Evolutionary conservation across 2,113 vertebrate species (phyloP).

Genomic region (Lutjanus erythropterus): DNA sequence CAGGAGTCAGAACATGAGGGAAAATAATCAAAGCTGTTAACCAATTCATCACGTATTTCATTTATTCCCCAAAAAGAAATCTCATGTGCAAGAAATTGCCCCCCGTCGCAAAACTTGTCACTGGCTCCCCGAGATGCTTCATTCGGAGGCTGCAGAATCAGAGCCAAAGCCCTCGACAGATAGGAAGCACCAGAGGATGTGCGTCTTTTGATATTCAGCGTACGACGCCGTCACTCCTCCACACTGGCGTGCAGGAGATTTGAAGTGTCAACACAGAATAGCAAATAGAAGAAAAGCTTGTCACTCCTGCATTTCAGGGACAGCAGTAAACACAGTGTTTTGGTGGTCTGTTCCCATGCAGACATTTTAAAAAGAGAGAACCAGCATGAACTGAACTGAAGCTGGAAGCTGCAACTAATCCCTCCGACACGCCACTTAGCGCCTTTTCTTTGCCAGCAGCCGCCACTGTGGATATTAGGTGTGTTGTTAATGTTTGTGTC

Average conservation of each 20-base stretch:
- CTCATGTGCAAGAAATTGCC: not conserved
- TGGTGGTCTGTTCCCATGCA: constrained; percentile 21
- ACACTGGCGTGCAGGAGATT: constrained; percentile 32
- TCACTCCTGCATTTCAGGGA: constrained; percentile 31
- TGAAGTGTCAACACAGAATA: constrained; percentile 57
- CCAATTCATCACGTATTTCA: constrained; percentile 14
- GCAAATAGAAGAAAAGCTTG: constrained; percentile 29
- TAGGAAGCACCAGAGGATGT: constrained; percentile 45
- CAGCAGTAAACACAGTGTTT: constrained; percentile 28
- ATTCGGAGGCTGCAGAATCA: constrained; percentile 25
- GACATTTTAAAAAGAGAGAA: constrained; percentile 12
- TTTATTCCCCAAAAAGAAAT: constrained; percentile 18
- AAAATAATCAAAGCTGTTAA: constrained; percentile 12
- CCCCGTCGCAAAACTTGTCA: constrained; percentile 25
- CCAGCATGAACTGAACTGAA: not conserved
- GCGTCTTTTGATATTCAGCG: constrained; percentile 52
- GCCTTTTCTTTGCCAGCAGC: constrained; percentile 40
- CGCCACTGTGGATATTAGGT: constrained; percentile 12
- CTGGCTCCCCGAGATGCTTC: constrained; percentile 7
- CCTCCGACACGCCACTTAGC: constrained; percentile 32
- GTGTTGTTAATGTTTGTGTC: constrained; percentile 26
- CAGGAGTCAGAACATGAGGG: not conserved
- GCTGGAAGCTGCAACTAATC: constrained; percentile 24
- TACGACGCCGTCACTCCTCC: constrained; percentile 28
- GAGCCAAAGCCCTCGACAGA: constrained; percentile 39